Conservation (phyloP, 2,113 vertebrate genomes). For the Grantiella picta region DNA sequence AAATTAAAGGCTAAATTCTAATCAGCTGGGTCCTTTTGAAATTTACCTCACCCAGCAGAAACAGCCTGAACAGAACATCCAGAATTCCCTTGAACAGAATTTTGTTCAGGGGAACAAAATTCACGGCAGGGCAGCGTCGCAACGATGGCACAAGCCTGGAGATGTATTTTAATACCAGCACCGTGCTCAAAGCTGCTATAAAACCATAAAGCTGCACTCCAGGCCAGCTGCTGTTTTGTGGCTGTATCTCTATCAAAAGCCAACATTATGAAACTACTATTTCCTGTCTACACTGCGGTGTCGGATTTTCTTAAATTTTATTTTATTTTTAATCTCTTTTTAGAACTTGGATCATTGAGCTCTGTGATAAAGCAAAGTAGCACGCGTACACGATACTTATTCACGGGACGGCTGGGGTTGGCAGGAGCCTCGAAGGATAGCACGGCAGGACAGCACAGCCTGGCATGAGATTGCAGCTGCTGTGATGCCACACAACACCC, state of each 20-base stretch:
- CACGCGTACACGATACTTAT: background rate
- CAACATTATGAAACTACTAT: fast-evolving
- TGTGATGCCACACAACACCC: fast-evolving
- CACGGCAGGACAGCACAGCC: background rate
- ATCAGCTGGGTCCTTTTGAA: background rate
- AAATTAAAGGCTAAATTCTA: background rate
- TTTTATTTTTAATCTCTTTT: background rate
- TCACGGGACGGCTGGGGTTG: background rate
- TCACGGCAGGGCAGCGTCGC: fast-evolving
- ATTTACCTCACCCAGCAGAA: background rate
- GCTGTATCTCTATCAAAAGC: fast-evolving
- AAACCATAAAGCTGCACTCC: background rate
- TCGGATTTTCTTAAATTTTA: too few relatives aligned
- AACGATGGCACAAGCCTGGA: background rate
- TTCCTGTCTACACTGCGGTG: fast-evolving
- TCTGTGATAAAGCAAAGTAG: background rate
- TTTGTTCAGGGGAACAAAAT: background rate
- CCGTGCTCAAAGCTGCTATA: background rate
- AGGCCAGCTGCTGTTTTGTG: background rate
- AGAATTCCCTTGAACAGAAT: too few relatives aligned
- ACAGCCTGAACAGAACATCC: too few relatives aligned
- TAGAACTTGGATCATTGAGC: background rate
- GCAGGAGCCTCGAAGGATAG: too few relatives aligned
- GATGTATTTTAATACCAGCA: background rate
- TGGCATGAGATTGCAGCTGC: fast-evolving